Conservation (phyloP, 1,140 invertebrate genomes). For the Ceratina australensis region DNA sequence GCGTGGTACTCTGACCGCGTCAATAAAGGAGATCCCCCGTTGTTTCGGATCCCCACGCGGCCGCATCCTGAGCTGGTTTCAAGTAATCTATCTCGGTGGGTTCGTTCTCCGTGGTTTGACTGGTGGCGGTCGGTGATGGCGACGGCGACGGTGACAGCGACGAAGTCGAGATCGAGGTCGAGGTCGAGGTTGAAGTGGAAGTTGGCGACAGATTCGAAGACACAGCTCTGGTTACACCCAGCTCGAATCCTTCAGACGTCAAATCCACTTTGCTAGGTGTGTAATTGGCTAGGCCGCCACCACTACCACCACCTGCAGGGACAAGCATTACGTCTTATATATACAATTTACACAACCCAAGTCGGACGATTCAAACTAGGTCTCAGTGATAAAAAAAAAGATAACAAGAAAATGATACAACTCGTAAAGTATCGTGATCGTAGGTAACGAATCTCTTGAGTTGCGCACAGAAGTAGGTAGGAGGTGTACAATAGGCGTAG, state of each 20-base stretch:
- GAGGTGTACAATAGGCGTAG: no score
- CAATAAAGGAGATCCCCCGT: slow-evolving; percentile 83
- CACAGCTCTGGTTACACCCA: slow-evolving; percentile 82
- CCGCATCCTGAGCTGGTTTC: slow-evolving; percentile 81
- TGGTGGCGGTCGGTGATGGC: neutral
- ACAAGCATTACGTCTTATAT: slow-evolving; percentile 34
- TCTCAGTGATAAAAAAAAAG: neutral
- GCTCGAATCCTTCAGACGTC: slow-evolving; percentile 81
- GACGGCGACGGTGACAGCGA: neutral
- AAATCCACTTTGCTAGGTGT: slow-evolving; percentile 83
- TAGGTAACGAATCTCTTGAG: no score
- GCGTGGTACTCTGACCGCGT: slow-evolving; percentile 27
- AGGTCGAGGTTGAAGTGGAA: slow-evolving; percentile 45
- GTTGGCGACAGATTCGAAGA: slow-evolving; percentile 58
- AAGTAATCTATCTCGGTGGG: slow-evolving; percentile 78
- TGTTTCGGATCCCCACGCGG: slow-evolving; percentile 83
- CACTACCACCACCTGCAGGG: slow-evolving; percentile 75
- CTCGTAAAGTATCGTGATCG: no score
- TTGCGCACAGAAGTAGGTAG: no score
- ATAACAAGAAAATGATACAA: no score
- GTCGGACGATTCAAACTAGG: neutral
- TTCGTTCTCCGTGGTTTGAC: slow-evolving; percentile 55
- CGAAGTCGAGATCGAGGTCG: neutral
- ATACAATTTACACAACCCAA: no score
- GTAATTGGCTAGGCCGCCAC: slow-evolving; percentile 81